Evolutionary conservation across 2,888 invertebrate species (phyloP).

Genomic region (Dynastes grantii): DNA sequence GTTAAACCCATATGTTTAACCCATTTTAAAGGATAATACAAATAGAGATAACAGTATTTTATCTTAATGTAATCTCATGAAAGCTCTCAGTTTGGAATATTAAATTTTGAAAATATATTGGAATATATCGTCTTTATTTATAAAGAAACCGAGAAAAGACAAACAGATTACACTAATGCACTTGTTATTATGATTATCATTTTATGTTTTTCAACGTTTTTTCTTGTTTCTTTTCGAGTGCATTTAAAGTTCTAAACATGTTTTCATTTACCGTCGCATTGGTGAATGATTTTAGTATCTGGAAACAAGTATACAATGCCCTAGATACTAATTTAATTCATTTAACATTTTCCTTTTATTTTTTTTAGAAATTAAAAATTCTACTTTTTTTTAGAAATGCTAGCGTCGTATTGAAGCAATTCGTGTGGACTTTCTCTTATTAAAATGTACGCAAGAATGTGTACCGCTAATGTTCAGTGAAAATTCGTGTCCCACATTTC

Average conservation of each 20-base stretch:
- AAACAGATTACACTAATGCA: too few species aligned
- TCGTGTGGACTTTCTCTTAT: conserved; percentile 8
- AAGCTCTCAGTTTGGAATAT: too few species aligned
- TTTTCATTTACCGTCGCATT: background rate
- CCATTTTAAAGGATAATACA: background rate
- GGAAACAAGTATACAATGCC: conserved; percentile 63
- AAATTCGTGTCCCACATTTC: conserved; percentile 55
- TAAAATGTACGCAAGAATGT: conserved; percentile 12
- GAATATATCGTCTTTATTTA: too few species aligned
- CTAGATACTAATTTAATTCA: conserved; percentile 61
- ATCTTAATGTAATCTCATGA: too few species aligned
- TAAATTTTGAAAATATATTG: too few species aligned
- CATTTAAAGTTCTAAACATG: background rate
- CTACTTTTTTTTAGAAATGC: background rate
- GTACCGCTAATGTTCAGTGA: conserved; percentile 58
- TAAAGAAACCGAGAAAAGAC: too few species aligned
- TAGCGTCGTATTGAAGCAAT: background rate
- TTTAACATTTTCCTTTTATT: background rate
- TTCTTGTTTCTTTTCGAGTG: background rate
- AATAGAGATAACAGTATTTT: background rate
- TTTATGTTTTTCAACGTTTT: background rate
- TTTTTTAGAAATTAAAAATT: background rate
- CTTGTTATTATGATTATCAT: too few species aligned
- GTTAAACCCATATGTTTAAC: background rate
- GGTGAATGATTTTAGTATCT: conserved; percentile 59